A percentile compares a stretch with the other conserved stretches of the same genome.
Evolutionary conservation across 2,797 vertebrate genomes (phyloP).

Genomic region (Coluber constrictor): DNA sequence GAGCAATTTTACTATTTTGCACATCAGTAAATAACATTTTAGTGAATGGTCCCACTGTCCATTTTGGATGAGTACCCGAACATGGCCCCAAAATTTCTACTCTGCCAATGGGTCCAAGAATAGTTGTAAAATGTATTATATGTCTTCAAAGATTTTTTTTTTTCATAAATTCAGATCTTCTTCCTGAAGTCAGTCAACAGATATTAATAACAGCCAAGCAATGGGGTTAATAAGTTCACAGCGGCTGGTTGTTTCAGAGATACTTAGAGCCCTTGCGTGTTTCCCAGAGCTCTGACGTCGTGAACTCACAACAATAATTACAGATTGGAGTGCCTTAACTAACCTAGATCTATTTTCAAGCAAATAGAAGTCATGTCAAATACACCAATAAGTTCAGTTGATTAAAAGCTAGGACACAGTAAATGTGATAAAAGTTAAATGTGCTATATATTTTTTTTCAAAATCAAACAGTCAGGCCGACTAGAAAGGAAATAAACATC

Average conservation of each 20-base stretch:
- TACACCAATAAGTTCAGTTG: not conserved
- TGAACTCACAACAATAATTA: not conserved
- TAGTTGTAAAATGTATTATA: not conserved
- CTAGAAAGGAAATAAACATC: not conserved
- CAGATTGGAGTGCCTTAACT: not conserved
- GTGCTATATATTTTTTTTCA: too few relatives aligned
- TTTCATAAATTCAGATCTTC: not conserved
- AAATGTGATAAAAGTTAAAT: not conserved
- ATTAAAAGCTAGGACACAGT: not conserved
- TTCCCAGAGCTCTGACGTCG: not conserved
- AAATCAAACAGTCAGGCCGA: not conserved
- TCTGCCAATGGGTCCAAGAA: not conserved
- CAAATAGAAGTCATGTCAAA: not conserved
- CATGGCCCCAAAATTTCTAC: not conserved
- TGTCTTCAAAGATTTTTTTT: not conserved
- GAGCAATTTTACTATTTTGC: not conserved
- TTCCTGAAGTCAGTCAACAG: not conserved
- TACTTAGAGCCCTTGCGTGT: not conserved
- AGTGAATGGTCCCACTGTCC: not conserved
- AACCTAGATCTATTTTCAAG: not conserved
- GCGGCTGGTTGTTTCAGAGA: not conserved
- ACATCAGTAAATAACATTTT: not conserved
- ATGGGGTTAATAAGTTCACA: not conserved
- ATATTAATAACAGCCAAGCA: not conserved
- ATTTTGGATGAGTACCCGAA: not conserved